These are phyloP conservation scores for Mactra quadrangularis DNA, from an alignment of 1,140 invertebrate genomes.

Conservation along the genomic window DNA sequence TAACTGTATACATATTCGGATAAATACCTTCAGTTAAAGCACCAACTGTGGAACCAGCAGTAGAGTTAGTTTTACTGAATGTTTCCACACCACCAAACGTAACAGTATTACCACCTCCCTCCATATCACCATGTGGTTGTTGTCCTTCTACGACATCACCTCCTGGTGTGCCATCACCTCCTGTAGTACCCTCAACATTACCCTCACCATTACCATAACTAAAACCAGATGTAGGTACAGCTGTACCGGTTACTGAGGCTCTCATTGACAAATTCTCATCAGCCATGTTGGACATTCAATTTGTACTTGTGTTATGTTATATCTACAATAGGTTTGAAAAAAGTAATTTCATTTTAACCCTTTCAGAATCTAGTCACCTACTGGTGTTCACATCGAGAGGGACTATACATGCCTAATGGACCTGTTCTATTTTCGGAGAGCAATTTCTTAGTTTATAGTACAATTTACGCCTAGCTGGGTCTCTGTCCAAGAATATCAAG, in stretches of 20 bases:
- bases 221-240: not conserved
- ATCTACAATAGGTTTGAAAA: too few species aligned
- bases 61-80: conserved; percentile 33
- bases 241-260: conserved; percentile 21
- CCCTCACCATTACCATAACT: not conserved
- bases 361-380: too few species aligned
- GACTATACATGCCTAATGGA: too few species aligned
- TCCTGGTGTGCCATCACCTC: not conserved
- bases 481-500: too few species aligned
- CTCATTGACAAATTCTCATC: conserved; percentile 8
- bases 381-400: too few species aligned
- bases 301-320: too few species aligned
- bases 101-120: conserved; percentile 40
- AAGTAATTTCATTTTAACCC: too few species aligned
- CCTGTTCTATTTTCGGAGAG: too few species aligned
- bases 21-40: conserved; percentile 29
- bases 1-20: too few species aligned
- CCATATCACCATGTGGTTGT: not conserved
- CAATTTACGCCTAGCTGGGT: too few species aligned
- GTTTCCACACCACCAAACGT: conserved; percentile 59
- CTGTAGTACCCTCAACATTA: not conserved
- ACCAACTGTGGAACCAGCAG: conserved; percentile 7
- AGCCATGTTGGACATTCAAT: not conserved
- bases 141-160: not conserved
- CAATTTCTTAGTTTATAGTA: too few species aligned